Percentiles rank a stretch among this genome's conserved stretches.
These are phyloP conservation scores for Brachypterus glaber DNA, from an alignment of 2,888 invertebrate genomes.

Conservation along the genomic window DNA sequence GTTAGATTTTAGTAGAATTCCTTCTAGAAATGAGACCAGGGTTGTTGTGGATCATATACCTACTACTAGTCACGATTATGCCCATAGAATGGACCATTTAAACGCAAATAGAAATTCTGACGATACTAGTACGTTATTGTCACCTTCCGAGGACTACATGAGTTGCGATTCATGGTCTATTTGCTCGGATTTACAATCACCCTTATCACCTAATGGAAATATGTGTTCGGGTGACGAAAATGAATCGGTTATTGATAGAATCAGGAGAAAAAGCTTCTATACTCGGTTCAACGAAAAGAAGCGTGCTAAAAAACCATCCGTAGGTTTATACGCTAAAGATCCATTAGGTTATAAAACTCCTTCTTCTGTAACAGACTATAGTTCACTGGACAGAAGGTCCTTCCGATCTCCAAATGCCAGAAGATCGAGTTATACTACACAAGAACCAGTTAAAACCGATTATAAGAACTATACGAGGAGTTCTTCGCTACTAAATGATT, in stretches of 20 bases:
- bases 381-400: constrained; percentile 32
- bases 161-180: constrained; percentile 55
- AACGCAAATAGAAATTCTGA: constrained; percentile 21
- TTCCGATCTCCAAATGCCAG: constrained; percentile 23
- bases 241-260: constrained; percentile 73
- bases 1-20: constrained; percentile 49
- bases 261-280: constrained; percentile 81
- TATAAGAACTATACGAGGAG: constrained; percentile 32
- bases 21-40: constrained; percentile 19
- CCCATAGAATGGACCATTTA: constrained; percentile 16
- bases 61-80: constrained; percentile 19
- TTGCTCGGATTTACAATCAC: constrained; percentile 47
- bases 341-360: constrained; percentile 32
- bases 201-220: constrained; percentile 39
- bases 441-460: constrained; percentile 15
- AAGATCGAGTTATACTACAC: constrained; percentile 19
- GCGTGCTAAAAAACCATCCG: constrained; percentile 56
- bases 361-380: constrained; percentile 23
- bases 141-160: constrained; percentile 52
- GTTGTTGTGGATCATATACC: constrained; percentile 14
- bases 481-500: constrained; percentile 34
- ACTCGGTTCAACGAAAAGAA: constrained; percentile 80
- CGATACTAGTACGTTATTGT: constrained; percentile 42
- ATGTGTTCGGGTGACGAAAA: constrained; percentile 42
- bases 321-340: constrained; percentile 41